Conservation (phyloP, 37 sponge, comb jelly and placozoan genomes). For the Mnemiopsis leidyi region DNA sequence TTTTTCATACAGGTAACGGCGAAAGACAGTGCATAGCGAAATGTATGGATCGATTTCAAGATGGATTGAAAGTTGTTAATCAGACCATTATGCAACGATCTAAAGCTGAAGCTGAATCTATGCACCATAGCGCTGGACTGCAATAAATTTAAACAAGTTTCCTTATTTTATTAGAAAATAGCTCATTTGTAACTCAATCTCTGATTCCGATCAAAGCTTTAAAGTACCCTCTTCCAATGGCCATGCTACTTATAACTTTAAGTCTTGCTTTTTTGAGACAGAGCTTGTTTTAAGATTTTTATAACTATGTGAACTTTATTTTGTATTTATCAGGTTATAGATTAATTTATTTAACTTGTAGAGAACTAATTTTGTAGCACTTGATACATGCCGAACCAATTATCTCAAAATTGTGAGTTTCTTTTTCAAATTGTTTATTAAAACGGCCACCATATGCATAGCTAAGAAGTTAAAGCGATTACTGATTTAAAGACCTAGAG, state of each 20-base stretch:
- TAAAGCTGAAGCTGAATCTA: background rate
- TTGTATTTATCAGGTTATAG: background rate
- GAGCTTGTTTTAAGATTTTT: background rate
- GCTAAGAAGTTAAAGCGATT: too few species aligned
- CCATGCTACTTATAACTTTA: too few species aligned
- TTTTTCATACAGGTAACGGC: background rate
- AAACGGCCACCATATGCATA: too few species aligned
- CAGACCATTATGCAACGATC: background rate
- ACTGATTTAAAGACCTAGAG: too few species aligned
- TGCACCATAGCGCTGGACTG: background rate
- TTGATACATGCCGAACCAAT: too few species aligned
- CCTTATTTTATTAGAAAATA: too few species aligned
- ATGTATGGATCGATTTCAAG: slow-evolving; percentile 2
- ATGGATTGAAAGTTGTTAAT: slow-evolving; percentile 19
- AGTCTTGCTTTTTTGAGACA: background rate
- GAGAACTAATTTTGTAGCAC: too few species aligned
- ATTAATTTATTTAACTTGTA: background rate
- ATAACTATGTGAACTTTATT: background rate
- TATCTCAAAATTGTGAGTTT: too few species aligned
- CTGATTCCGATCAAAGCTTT: too few species aligned
- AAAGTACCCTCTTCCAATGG: too few species aligned
- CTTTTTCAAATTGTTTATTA: too few species aligned
- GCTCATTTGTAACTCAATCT: too few species aligned
- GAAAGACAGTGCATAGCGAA: slow-evolving; percentile 33
- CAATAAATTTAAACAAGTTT: background rate